phyloP scores from a whole-genome alignment of 2,888 invertebrate species.

The Aquatica leii region DNA sequence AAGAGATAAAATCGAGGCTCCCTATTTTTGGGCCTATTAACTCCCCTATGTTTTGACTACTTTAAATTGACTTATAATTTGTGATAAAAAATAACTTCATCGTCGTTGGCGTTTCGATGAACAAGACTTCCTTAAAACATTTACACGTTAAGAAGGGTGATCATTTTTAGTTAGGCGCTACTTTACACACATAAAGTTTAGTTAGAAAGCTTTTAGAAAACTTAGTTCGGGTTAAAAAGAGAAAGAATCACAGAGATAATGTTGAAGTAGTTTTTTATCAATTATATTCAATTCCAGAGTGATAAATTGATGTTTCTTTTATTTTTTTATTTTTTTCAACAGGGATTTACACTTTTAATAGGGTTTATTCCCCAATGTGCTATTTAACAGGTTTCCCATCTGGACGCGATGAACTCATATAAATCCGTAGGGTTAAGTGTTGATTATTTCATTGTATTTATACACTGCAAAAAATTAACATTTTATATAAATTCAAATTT shows the following conservation, averaged over 20 bases:
- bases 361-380: constrained; percentile 55
- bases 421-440: constrained; percentile 46
- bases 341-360: constrained; percentile 55
- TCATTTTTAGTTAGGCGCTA: not conserved
- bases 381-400: constrained; percentile 47
- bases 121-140: constrained; percentile 23
- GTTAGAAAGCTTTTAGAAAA: no score
- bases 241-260: not conserved
- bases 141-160: constrained; percentile 17
- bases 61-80: constrained; percentile 49
- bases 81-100: constrained; percentile 41
- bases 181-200: no score
- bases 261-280: constrained; percentile 52
- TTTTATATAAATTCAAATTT: constrained; percentile 16
- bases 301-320: constrained; percentile 44
- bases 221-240: no score
- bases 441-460: constrained; percentile 46
- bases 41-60: constrained; percentile 45
- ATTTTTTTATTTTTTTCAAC: constrained; percentile 46
- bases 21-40: constrained; percentile 36
- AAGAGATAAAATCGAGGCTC: constrained; percentile 46
- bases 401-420: constrained; percentile 45
- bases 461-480: constrained; percentile 49
- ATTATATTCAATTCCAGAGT: constrained; percentile 46
- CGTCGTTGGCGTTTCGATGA: constrained; percentile 18